phyloP scores from a whole-genome alignment of 37 sponge, comb jelly and placozoan species.

The Tethya wilhelma region DNA sequence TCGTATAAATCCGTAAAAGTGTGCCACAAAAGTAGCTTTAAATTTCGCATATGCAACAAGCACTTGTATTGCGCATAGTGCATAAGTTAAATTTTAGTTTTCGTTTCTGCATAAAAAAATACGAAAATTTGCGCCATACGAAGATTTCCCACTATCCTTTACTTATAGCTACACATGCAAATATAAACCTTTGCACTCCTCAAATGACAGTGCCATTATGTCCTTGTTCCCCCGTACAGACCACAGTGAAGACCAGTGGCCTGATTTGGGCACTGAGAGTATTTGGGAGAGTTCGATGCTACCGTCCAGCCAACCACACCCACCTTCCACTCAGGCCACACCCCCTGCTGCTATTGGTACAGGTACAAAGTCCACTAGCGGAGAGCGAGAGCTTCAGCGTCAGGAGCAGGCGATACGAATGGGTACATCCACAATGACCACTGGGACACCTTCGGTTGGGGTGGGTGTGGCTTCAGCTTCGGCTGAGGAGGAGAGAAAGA shows the following conservation, averaged over 20 bases:
- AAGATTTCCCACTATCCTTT: too few relatives aligned
- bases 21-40: too few relatives aligned
- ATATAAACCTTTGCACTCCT: too few relatives aligned
- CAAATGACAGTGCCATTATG: not conserved
- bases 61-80: too few relatives aligned
- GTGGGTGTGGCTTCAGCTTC: not conserved
- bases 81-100: too few relatives aligned
- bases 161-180: too few relatives aligned
- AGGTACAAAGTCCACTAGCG: not conserved
- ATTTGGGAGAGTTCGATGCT: constrained; percentile 17
- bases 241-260: constrained; percentile 46
- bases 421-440: not conserved
- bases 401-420: not conserved
- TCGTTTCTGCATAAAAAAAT: too few relatives aligned
- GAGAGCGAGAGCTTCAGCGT: not conserved
- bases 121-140: too few relatives aligned
- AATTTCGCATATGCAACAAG: too few relatives aligned
- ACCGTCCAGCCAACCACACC: not conserved
- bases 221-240: not conserved
- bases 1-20: too few relatives aligned
- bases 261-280: constrained; percentile 19
- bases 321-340: not conserved
- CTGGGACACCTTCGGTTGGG: too few relatives aligned
- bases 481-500: constrained; percentile 7
- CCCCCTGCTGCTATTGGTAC: not conserved